phyloP scores from a whole-genome alignment of 2,113 vertebrate species.

The Bos indicus region DNA sequence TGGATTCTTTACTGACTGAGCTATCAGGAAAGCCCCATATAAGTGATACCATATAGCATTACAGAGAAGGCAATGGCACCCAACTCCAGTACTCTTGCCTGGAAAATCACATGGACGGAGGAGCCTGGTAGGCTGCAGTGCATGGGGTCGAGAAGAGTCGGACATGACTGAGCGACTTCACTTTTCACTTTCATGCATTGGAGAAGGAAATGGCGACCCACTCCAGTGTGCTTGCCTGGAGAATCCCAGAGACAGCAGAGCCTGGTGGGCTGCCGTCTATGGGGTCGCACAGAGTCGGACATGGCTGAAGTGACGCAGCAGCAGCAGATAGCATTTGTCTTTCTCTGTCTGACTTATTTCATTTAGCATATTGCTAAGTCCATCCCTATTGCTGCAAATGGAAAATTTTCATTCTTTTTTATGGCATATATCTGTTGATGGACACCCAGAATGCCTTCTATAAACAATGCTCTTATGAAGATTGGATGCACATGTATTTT shows the following conservation, averaged over 20 bases:
- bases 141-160: fast-evolving
- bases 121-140: too few species aligned
- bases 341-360: not conserved
- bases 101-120: too few species aligned
- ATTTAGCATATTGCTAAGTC: not conserved
- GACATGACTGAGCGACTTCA: fast-evolving
- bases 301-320: too few species aligned
- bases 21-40: not conserved
- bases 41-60: not conserved
- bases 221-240: too few species aligned
- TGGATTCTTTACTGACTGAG: not conserved
- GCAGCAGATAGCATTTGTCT: not conserved
- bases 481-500: not conserved
- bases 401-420: not conserved
- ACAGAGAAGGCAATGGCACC: too few species aligned
- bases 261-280: fast-evolving
- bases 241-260: too few species aligned
- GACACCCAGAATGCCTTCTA: not conserved
- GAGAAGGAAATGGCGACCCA: too few species aligned
- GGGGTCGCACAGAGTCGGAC: too few species aligned
- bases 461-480: not conserved
- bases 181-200: too few species aligned
- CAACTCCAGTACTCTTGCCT: too few species aligned
- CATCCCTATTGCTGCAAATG: not conserved
- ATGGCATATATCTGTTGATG: not conserved